A percentile compares a stretch with the other conserved stretches of the same genome.
phyloP scores from a whole-genome alignment of 1,140 invertebrate species.

The Hirudo medicinalis region DNA sequence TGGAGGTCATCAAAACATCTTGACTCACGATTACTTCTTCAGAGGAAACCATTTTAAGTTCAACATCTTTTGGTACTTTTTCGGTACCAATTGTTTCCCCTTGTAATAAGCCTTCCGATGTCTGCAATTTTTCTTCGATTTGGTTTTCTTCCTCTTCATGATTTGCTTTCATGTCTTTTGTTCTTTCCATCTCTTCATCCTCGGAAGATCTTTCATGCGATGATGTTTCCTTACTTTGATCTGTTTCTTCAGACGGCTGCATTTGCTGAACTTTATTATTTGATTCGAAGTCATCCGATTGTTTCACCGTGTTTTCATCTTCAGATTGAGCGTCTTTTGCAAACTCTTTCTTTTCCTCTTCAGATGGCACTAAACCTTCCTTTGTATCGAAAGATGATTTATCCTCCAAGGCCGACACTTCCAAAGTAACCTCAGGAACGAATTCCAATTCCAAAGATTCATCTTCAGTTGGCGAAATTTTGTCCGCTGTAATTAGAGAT shows the following conservation, averaged over 20 bases:
- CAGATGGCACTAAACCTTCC: conserved; percentile 26
- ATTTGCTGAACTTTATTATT: too few relatives aligned
- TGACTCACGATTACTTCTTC: too few relatives aligned
- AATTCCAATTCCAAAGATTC: background rate
- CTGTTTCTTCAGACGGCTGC: too few relatives aligned
- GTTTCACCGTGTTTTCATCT: background rate
- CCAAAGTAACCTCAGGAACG: background rate
- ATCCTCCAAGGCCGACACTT: background rate
- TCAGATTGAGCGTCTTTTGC: conserved; percentile 24
- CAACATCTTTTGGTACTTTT: too few relatives aligned
- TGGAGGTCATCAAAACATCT: too few relatives aligned
- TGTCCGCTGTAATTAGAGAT: too few relatives aligned
- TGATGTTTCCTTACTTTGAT: background rate
- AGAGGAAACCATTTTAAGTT: too few relatives aligned
- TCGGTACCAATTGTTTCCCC: too few relatives aligned
- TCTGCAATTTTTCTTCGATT: too few relatives aligned
- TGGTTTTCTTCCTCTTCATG: conserved; percentile 3
- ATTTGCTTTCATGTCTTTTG: conserved; percentile 16
- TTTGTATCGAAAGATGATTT: conserved; percentile 23
- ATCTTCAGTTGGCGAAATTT: conserved; percentile 16
- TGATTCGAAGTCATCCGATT: too few relatives aligned
- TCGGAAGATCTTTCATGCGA: conserved; percentile 9
- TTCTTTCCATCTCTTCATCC: conserved; percentile 15
- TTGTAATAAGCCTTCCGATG: too few relatives aligned
- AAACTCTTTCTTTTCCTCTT: conserved; percentile 30